Conservation (phyloP, 2,113 vertebrate species). For the Rafetus swinhoei region DNA sequence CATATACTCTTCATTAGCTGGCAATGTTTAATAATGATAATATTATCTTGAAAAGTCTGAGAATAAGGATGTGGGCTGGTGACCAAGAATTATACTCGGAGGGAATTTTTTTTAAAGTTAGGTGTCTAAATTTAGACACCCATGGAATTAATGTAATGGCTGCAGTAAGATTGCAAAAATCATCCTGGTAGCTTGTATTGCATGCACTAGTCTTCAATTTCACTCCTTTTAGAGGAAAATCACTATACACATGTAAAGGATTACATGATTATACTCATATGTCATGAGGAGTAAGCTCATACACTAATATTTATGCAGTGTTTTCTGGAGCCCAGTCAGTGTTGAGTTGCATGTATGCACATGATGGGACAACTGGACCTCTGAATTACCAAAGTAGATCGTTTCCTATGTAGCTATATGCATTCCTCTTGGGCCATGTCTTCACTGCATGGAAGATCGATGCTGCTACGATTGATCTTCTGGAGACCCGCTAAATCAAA, state of each 20-base stretch:
- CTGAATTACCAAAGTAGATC: slow-evolving; percentile 36
- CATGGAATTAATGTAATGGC: background rate
- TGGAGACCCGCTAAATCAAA: too few relatives aligned
- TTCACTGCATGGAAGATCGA: too few relatives aligned
- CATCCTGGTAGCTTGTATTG: background rate
- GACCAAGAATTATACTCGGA: background rate
- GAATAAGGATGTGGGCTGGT: background rate
- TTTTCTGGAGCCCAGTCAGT: slow-evolving; percentile 11
- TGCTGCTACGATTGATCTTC: too few relatives aligned
- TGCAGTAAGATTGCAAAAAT: background rate
- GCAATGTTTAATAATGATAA: background rate
- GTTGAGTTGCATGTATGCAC: background rate
- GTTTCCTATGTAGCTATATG: slow-evolving; percentile 1
- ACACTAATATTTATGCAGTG: background rate
- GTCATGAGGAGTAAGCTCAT: background rate
- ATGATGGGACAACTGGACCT: background rate
- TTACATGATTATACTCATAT: background rate
- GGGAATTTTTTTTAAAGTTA: background rate
- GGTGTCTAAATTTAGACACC: background rate
- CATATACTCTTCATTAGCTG: background rate
- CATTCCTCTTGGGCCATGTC: slow-evolving; percentile 6
- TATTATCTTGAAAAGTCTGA: background rate
- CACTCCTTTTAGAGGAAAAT: background rate
- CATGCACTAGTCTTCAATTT: background rate
- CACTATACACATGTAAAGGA: background rate